Base-by-base conservation (phyloP, 1,140 invertebrate species). In the Varroa destructor region DNA sequence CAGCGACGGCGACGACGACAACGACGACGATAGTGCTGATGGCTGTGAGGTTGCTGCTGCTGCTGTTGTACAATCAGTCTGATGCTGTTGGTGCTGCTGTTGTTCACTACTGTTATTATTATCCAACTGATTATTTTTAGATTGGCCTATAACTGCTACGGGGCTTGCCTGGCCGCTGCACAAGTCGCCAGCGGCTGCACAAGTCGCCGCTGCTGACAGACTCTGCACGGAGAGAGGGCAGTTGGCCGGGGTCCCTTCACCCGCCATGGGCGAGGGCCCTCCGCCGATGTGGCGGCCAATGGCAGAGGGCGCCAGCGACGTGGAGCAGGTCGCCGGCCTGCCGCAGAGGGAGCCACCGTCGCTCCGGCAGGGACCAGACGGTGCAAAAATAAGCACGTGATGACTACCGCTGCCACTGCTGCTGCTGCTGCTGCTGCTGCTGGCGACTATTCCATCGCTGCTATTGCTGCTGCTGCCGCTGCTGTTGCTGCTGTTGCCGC, bases 41-140 rank as follows among this genome's bases (percentile, higher is more conserved):
- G 25, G 25, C 25, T 25, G 25, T 8, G 46, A 51, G 3, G 46
- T 5, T 51, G 46, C 4, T 8, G 46, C 46, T 3, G 46, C 46
- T 3, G 46, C 46, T 3, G 46, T 8, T 8, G 61, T 67, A 67
- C 61, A 36, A 67, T 3, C 61, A 67, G 61, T 37, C 12, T 10
- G 61, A 25, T 25, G 25, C 61, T 67, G 46, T 8, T 51, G 46
- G 4, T 51, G 46, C 46, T 51, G 46, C 46, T 51, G 46, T 8
- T 51, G 46, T 51, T 51, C 61, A 37, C 12, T 8, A 67, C 40
- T 67, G 61, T 67, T 67, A 67, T 67, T 67, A 67, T 67, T 67
- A 67, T 67, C 61, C 61, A 67, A 67, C 61, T 67, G 61, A 67
- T 67, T 67, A 67, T 67, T 67, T 67, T 67, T 67, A 67, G 61